phyloP scores from a whole-genome alignment of 2,113 vertebrate genomes.

The Eubucco bourcierii region DNA sequence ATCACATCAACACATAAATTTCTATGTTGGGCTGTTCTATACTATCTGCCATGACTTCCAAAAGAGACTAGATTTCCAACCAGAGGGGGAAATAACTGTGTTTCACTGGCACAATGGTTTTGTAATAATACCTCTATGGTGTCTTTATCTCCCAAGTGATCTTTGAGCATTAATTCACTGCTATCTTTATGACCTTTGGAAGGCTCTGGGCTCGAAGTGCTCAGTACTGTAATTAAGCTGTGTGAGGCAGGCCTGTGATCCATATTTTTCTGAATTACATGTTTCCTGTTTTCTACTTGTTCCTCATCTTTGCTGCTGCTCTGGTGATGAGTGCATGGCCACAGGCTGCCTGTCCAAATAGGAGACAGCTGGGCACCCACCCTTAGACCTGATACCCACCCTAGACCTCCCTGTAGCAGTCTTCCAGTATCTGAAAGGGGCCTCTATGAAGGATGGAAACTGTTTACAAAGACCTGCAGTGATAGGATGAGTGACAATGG shows the following conservation, averaged over 20 bases:
- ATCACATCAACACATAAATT: background rate
- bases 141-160: background rate
- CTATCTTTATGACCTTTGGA: background rate
- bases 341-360: accelerated
- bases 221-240: background rate
- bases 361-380: background rate
- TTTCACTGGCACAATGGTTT: background rate
- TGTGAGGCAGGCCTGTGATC: background rate
- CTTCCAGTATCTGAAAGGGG: too few relatives aligned
- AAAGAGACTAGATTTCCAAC: background rate
- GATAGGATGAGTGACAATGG: too few relatives aligned
- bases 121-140: background rate
- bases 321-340: accelerated
- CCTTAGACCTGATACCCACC: background rate
- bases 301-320: background rate
- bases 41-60: background rate
- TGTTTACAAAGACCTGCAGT: too few relatives aligned
- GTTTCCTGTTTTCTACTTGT: accelerated
- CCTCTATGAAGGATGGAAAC: too few relatives aligned
- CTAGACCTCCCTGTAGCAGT: background rate
- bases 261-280: background rate
- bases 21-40: background rate
- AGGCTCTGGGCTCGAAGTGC: background rate
- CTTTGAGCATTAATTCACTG: background rate
- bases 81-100: background rate